A percentile compares a stretch with the other conserved stretches of the same genome.
phyloP scores from a whole-genome alignment of 2,797 vertebrate genomes.

The Pogoniulus pusillus region DNA sequence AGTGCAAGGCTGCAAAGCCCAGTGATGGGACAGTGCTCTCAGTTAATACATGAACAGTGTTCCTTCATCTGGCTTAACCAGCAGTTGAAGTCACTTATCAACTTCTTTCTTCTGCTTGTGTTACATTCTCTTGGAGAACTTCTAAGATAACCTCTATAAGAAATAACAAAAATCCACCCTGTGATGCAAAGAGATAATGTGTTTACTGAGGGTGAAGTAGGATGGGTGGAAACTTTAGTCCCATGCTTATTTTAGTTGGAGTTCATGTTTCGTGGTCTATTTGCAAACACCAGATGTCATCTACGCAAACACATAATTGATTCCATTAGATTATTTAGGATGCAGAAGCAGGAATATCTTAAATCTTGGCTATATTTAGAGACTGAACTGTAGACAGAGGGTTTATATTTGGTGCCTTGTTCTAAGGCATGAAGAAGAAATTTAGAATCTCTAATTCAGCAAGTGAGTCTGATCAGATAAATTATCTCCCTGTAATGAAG shows the following conservation, averaged over 20 bases:
- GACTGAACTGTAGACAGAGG: neutral
- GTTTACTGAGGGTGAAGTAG: neutral
- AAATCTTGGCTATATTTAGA: constrained; percentile 48
- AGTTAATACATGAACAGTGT: neutral
- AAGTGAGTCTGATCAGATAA: neutral
- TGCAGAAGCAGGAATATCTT: constrained; percentile 39
- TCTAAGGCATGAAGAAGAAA: neutral
- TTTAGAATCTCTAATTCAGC: constrained; percentile 7
- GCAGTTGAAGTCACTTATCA: neutral
- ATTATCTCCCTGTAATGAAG: neutral
- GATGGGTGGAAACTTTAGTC: neutral
- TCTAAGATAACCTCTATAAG: neutral
- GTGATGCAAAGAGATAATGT: neutral
- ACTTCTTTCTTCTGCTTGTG: neutral
- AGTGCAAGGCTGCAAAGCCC: neutral
- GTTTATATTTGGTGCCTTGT: constrained; percentile 32
- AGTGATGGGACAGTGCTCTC: neutral
- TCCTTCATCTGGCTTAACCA: neutral
- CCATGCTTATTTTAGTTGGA: constrained; percentile 24
- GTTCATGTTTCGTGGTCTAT: constrained; percentile 14
- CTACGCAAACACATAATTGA: constrained; percentile 36
- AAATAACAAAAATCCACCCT: neutral
- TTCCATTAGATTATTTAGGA: constrained; percentile 45
- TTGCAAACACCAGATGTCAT: constrained; percentile 51
- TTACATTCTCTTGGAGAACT: neutral